These are phyloP conservation scores for chimpanzee (Pan troglodytes) DNA, from an alignment of 2,113 vertebrate species.

Conservation along the genomic window NHGRI_mPanTro3-v2.1_pri NC_072409.2:32300501-32301000, in stretches of 20 bases:
- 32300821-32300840: slow-evolving; percentile 63
- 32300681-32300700: slow-evolving; percentile 65
- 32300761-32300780: slow-evolving; percentile 60
- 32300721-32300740: slow-evolving; percentile 62
- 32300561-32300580: slow-evolving; percentile 71
- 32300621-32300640: slow-evolving; percentile 55
- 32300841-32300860: slow-evolving; percentile 31
- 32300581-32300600: slow-evolving; percentile 55
- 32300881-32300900: slow-evolving; percentile 30
- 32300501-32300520: slow-evolving; percentile 83
- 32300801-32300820: slow-evolving; percentile 40
- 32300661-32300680: slow-evolving; percentile 59
- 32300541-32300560: slow-evolving; percentile 79
- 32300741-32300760: slow-evolving; percentile 64
- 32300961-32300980: background rate
- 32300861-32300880: slow-evolving; percentile 29
- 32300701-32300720: slow-evolving; percentile 49
- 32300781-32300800: slow-evolving; percentile 67
- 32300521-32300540: slow-evolving; percentile 72
- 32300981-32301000: background rate
- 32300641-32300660: slow-evolving; percentile 59
- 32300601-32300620: slow-evolving; percentile 17
- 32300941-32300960: slow-evolving; percentile 40
- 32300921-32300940: slow-evolving; percentile 14
- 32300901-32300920: background rate